Evolutionary conservation across 2,888 invertebrate genomes (phyloP).

Genomic region (Onthophagus sagittarius): DNA sequence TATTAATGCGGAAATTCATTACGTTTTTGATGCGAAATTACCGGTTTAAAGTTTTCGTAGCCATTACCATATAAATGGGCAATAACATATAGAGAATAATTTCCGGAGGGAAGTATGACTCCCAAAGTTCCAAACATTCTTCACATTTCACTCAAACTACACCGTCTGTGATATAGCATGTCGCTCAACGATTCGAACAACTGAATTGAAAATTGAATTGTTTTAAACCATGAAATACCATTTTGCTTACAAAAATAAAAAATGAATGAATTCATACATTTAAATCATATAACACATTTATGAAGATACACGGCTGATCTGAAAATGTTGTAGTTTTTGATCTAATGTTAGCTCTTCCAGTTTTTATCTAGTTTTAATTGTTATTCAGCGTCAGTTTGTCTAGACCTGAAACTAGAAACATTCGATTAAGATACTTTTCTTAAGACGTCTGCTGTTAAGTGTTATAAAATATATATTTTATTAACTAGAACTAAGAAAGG

Average conservation of each 20-base stretch:
- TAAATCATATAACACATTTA: too few relatives aligned
- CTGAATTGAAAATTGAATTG: not conserved
- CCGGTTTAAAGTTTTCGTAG: conserved; percentile 13
- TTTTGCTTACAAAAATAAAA: not conserved
- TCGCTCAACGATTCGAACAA: not conserved
- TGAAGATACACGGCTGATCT: too few relatives aligned
- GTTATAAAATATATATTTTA: too few relatives aligned
- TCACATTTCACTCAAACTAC: not conserved
- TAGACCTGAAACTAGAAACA: too few relatives aligned
- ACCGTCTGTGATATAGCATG: not conserved
- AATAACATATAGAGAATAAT: conserved; percentile 30
- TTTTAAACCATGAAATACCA: not conserved
- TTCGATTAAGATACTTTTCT: too few relatives aligned
- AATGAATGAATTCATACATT: too few relatives aligned
- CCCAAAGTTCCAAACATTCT: conserved; percentile 5
- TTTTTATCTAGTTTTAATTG: too few relatives aligned
- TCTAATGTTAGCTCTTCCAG: too few relatives aligned
- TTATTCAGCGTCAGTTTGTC: too few relatives aligned
- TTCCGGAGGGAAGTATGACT: conserved; percentile 25
- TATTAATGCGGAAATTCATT: conserved; percentile 21
- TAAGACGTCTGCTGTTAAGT: too few relatives aligned
- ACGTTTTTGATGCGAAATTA: conserved; percentile 19
- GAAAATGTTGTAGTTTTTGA: too few relatives aligned
- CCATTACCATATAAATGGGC: conserved; percentile 29
- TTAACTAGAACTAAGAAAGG: too few relatives aligned